Conservation (phyloP, 2,888 invertebrate genomes). For the Andrena praecox region DNA sequence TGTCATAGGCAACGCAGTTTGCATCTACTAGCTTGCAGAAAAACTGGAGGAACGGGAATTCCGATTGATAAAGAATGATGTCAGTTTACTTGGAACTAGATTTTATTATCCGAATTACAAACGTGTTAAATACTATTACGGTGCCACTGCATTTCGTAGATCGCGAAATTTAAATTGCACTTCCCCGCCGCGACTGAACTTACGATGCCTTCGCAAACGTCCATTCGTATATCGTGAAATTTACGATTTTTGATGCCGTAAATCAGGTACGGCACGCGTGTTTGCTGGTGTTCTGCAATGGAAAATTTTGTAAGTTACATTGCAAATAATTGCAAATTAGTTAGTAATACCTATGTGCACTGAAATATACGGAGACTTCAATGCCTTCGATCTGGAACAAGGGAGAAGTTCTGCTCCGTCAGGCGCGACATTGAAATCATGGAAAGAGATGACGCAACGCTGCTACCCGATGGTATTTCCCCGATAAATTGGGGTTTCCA, state of each 20-base stretch:
- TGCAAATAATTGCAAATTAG: not conserved
- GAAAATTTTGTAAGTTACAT: not conserved
- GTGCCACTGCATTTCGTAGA: too few species aligned
- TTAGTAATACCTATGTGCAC: not conserved
- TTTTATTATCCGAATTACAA: too few species aligned
- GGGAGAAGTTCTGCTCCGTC: conserved; percentile 38
- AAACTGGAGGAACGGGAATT: not conserved
- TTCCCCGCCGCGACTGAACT: too few species aligned
- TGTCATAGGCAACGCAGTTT: not conserved
- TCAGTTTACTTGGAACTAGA: too few species aligned
- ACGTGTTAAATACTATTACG: too few species aligned
- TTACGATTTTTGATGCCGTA: too few species aligned
- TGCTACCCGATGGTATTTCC: conserved; percentile 29
- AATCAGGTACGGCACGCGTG: too few species aligned
- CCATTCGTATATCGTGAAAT: too few species aligned
- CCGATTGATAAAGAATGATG: not conserved
- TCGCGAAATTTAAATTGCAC: too few species aligned
- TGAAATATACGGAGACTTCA: conserved; percentile 25
- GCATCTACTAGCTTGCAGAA: not conserved
- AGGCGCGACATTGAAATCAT: conserved; percentile 31
- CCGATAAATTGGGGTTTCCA: not conserved
- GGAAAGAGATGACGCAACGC: conserved; percentile 10
- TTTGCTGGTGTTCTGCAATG: not conserved
- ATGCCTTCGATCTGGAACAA: conserved; percentile 14
- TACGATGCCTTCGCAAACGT: too few species aligned